Conservation (phyloP, 2,113 vertebrate genomes). For the Bubo blakistoni region DNA sequence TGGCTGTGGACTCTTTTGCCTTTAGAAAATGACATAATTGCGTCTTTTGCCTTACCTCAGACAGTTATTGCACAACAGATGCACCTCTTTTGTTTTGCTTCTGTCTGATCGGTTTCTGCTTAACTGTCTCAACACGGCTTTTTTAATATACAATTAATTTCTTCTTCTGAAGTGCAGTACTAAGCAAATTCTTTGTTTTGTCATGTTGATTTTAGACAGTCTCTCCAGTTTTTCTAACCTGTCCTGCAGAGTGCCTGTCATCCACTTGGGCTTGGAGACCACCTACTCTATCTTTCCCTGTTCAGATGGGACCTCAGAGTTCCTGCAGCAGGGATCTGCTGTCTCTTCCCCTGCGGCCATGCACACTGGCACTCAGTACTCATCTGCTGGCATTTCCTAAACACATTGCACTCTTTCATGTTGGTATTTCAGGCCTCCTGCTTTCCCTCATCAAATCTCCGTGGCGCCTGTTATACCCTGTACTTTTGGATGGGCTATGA, state of each 20-base stretch:
- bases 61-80: neutral
- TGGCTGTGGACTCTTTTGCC: neutral
- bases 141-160: neutral
- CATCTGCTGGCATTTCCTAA: neutral
- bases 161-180: neutral
- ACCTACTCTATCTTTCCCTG: neutral
- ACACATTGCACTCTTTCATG: neutral
- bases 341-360: neutral
- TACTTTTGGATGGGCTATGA: neutral
- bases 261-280: neutral
- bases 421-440: neutral
- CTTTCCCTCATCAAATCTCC: neutral
- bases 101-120: neutral
- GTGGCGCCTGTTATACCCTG: neutral
- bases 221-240: neutral
- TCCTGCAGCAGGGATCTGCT: neutral
- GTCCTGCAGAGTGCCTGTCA: neutral
- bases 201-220: neutral
- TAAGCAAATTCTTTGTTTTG: neutral
- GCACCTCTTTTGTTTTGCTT: neutral
- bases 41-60: neutral
- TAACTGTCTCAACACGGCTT: neutral
- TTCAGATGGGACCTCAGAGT: neutral
- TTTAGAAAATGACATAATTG: conserved; percentile 15
- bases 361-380: neutral